Evolutionary conservation across 2,888 invertebrate genomes (phyloP).

Genomic region (Mesochorus sp.): DNA sequence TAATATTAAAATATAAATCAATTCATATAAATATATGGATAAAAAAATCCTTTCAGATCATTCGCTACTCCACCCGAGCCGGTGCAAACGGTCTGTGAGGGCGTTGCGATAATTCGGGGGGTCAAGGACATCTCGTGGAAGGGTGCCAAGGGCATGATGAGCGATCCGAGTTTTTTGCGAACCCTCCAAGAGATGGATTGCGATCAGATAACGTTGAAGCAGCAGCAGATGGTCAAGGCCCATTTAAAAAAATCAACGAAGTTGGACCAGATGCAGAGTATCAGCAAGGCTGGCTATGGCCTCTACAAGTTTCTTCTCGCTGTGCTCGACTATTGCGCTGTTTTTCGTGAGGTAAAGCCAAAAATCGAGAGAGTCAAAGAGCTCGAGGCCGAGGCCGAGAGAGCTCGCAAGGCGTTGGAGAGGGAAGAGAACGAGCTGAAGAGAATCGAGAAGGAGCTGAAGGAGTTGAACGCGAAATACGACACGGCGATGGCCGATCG

Average conservation of each 20-base stretch:
- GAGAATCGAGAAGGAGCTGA: slow-evolving; percentile 87
- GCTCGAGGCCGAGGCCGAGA: slow-evolving; percentile 88
- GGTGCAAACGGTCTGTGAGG: slow-evolving; percentile 95
- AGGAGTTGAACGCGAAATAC: slow-evolving; percentile 88
- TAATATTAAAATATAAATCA: too few relatives aligned
- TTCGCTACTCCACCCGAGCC: slow-evolving; percentile 96
- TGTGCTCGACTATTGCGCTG: slow-evolving; percentile 94
- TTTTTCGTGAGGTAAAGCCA: slow-evolving; percentile 92
- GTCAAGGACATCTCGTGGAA: slow-evolving; percentile 95
- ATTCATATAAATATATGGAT: too few relatives aligned
- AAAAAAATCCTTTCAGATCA: slow-evolving; percentile 86
- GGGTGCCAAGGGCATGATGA: slow-evolving; percentile 95
- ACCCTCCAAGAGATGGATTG: slow-evolving; percentile 94
- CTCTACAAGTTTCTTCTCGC: slow-evolving; percentile 93
- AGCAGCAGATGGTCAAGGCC: slow-evolving; percentile 87
- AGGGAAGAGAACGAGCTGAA: slow-evolving; percentile 86
- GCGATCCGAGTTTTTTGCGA: slow-evolving; percentile 92
- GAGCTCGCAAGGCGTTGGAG: slow-evolving; percentile 83
- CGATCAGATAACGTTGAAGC: slow-evolving; percentile 88
- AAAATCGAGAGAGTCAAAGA: slow-evolving; percentile 92
- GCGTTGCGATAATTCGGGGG: slow-evolving; percentile 92
- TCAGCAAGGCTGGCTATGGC: slow-evolving; percentile 94
- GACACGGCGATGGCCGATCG: slow-evolving; percentile 88
- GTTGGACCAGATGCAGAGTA: slow-evolving; percentile 91
- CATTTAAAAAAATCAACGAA: slow-evolving; percentile 89